Conservation (phyloP, 2,113 vertebrate species). For the Carlito syrichta region DNA sequence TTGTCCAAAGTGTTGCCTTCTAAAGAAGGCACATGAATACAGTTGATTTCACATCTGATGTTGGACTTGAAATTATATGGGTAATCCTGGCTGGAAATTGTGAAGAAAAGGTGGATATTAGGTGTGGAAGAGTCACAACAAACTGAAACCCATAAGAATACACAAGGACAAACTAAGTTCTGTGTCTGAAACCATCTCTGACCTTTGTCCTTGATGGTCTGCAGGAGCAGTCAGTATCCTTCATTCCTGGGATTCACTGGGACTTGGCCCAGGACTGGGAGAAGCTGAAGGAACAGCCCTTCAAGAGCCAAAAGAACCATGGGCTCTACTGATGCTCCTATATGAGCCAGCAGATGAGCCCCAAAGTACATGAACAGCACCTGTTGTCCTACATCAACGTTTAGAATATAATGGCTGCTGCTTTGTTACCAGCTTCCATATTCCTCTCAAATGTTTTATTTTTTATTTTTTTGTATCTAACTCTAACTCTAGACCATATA, state of each 20-base stretch:
- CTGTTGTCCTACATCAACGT: accelerated
- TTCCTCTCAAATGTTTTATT: background rate
- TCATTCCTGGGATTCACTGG: background rate
- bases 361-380: background rate
- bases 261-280: background rate
- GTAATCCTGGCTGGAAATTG: background rate
- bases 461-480: background rate
- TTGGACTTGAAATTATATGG: background rate
- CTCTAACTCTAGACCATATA: background rate
- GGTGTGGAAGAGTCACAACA: background rate
- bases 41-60: background rate
- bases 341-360: background rate
- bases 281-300: background rate
- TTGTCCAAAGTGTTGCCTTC: background rate
- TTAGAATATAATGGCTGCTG: background rate
- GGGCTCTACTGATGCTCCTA: background rate
- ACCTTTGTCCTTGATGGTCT: background rate
- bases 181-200: background rate
- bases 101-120: background rate
- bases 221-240: background rate
- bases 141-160: background rate
- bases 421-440: background rate
- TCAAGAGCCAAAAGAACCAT: background rate
- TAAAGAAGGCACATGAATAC: background rate
- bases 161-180: background rate